phyloP scores from a whole-genome alignment of 2,797 vertebrate species.

The Enteromius viviparus region DNA sequence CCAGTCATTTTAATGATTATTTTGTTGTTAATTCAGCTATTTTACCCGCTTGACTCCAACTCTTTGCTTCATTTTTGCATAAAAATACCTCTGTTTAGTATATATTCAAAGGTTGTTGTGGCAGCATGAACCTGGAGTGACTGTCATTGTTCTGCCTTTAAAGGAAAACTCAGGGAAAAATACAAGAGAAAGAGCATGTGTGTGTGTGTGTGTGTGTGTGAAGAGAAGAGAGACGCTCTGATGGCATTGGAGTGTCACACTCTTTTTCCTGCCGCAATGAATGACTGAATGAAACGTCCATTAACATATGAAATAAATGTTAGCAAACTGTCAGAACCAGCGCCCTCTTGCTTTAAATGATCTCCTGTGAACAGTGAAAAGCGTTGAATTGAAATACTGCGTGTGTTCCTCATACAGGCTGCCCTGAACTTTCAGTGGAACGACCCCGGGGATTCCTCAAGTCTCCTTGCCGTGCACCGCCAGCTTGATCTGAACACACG shows the following conservation, averaged over 20 bases:
- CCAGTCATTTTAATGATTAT: neutral
- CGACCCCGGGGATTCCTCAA: conserved; percentile 37
- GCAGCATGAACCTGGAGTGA: neutral
- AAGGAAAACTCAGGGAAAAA: neutral
- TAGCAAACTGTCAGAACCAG: conserved; percentile 28
- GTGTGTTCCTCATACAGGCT: conserved; percentile 23
- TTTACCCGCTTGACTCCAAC: neutral
- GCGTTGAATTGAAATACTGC: conserved; percentile 37
- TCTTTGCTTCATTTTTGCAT: neutral
- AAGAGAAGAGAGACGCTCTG: neutral
- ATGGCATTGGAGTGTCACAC: conserved; percentile 31
- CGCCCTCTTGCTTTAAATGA: conserved; percentile 29
- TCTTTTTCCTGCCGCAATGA: conserved; percentile 22
- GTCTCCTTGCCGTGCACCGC: conserved; percentile 17
- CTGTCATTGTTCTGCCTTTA: neutral
- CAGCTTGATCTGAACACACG: conserved; percentile 13
- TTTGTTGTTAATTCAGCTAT: neutral
- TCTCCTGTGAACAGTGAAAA: conserved; percentile 51
- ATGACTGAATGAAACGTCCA: conserved; percentile 34
- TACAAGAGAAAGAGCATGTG: neutral
- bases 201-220: neutral
- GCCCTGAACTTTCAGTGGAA: conserved; percentile 50
- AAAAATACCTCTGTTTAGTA: neutral
- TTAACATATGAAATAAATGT: conserved; percentile 51
- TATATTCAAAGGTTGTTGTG: neutral